Evolutionary conservation across 2,888 invertebrate species (phyloP).

Genomic region (Euzophera pinguis): DNA sequence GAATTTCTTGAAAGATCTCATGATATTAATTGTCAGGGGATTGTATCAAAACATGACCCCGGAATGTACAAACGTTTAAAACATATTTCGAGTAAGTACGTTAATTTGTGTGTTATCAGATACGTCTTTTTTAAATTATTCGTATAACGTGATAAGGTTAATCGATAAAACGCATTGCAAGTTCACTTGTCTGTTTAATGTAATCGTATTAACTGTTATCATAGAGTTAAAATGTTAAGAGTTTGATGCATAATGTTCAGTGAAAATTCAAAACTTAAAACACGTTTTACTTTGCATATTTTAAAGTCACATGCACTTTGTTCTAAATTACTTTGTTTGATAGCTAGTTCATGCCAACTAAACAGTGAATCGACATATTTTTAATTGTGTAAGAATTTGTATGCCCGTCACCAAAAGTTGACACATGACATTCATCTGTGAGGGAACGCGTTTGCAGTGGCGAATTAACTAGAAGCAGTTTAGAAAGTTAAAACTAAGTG

Average conservation of each 20-base stretch:
- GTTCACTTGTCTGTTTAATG: constrained; percentile 60
- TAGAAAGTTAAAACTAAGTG: too few species aligned
- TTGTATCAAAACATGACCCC: constrained; percentile 11
- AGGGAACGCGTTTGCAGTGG: too few species aligned
- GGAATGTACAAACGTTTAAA: constrained; percentile 4
- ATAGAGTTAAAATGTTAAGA: constrained; percentile 56
- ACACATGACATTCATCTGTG: too few species aligned
- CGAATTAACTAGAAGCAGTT: too few species aligned
- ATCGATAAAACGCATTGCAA: constrained; percentile 53
- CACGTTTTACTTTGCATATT: too few species aligned
- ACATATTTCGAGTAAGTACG: not conserved
- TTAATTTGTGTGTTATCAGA: constrained; percentile 27
- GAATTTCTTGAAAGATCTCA: constrained; percentile 1
- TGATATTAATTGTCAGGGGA: not conserved
- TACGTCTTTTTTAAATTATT: constrained; percentile 46
- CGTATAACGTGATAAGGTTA: constrained; percentile 42
- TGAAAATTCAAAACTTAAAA: constrained; percentile 38
- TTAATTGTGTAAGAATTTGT: too few species aligned
- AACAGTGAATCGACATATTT: too few species aligned
- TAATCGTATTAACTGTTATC: constrained; percentile 66
- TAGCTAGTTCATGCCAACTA: too few species aligned
- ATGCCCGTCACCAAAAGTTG: too few species aligned
- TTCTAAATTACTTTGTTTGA: too few species aligned
- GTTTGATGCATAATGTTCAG: constrained; percentile 62
- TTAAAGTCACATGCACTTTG: too few species aligned